Evolutionary conservation across 2,888 invertebrate genomes (phyloP).

Genomic region (Dasypogon diadema): DNA sequence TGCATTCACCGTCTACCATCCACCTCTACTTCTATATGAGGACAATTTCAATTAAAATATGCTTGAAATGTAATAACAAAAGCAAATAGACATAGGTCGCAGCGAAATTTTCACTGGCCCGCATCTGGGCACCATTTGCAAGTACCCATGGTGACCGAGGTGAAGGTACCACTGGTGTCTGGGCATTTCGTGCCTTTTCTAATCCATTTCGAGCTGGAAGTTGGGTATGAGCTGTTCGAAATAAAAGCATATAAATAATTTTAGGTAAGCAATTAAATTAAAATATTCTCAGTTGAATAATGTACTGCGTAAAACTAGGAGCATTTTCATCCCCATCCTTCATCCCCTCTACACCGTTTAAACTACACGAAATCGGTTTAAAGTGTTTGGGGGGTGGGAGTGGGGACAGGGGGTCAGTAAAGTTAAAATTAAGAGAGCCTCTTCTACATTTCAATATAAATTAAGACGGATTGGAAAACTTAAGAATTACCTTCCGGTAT

Average conservation of each 20-base stretch:
- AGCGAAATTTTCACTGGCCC: conserved; percentile 53
- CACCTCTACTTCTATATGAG: conserved; percentile 4
- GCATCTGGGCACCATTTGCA: conserved; percentile 60
- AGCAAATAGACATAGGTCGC: conserved; percentile 47
- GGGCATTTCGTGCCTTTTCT: conserved; percentile 63
- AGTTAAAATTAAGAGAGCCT: too few species aligned
- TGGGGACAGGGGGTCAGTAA: background rate
- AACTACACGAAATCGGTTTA: too few species aligned
- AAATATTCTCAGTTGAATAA: background rate
- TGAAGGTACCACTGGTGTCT: conserved; percentile 64
- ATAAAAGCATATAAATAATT: conserved; percentile 42
- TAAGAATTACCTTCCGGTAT: conserved; percentile 60
- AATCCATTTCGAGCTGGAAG: conserved; percentile 63
- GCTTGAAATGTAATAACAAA: conserved; percentile 53
- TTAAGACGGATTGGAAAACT: conserved; percentile 31
- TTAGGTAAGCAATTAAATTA: conserved; percentile 22
- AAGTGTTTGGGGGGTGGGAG: background rate
- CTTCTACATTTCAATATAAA: too few species aligned
- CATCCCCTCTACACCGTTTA: too few species aligned
- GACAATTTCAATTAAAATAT: conserved; percentile 52
- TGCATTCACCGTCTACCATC: conserved; percentile 36
- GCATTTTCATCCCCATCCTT: background rate
- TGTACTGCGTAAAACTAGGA: background rate
- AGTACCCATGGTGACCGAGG: conserved; percentile 65
- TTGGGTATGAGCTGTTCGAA: conserved; percentile 63